Conservation (phyloP, 1,140 invertebrate species). For the Diorhabda carinulata region DNA sequence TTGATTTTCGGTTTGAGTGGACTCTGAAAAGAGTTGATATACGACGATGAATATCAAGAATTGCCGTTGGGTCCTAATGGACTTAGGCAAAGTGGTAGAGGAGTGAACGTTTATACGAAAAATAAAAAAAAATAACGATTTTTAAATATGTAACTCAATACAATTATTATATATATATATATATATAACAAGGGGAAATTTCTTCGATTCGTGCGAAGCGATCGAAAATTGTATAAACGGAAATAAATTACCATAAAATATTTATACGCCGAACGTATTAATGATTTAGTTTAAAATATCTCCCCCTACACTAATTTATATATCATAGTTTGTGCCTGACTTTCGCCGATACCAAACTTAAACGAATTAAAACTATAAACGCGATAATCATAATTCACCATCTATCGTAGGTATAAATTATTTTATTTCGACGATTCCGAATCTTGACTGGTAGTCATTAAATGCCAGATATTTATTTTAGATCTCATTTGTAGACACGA, state of each 20-base stretch:
- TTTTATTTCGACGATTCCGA: slow-evolving; percentile 28
- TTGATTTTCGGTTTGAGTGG: slow-evolving; percentile 13
- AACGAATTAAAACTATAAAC: slow-evolving; percentile 36
- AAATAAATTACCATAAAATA: slow-evolving; percentile 21
- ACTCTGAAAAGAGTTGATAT: slow-evolving; percentile 5
- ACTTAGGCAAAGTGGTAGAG: background rate
- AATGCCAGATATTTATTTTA: slow-evolving; percentile 8
- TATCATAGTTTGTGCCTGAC: slow-evolving; percentile 29
- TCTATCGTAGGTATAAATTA: slow-evolving; percentile 32
- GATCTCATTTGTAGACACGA: slow-evolving; percentile 1
- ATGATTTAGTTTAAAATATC: slow-evolving; percentile 31
- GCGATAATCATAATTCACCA: slow-evolving; percentile 30
- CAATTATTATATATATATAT: background rate
- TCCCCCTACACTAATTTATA: slow-evolving; percentile 31
- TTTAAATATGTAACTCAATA: slow-evolving; percentile 9
- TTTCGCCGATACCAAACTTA: slow-evolving; percentile 32
- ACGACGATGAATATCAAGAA: slow-evolving; percentile 13
- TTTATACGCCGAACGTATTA: slow-evolving; percentile 22
- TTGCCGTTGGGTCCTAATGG: slow-evolving; percentile 5
- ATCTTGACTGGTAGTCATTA: slow-evolving; percentile 27
- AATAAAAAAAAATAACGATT: background rate
- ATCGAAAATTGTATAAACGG: slow-evolving; percentile 16
- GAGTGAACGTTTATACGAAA: background rate
- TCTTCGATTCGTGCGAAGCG: slow-evolving; percentile 15
- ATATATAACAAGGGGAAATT: slow-evolving; percentile 5